A percentile compares a stretch with the other conserved stretches of the same genome.
These are phyloP conservation scores for Drosophila chauvacae DNA, from an alignment of 1,140 invertebrate genomes.

Conservation along the genomic window DNA sequence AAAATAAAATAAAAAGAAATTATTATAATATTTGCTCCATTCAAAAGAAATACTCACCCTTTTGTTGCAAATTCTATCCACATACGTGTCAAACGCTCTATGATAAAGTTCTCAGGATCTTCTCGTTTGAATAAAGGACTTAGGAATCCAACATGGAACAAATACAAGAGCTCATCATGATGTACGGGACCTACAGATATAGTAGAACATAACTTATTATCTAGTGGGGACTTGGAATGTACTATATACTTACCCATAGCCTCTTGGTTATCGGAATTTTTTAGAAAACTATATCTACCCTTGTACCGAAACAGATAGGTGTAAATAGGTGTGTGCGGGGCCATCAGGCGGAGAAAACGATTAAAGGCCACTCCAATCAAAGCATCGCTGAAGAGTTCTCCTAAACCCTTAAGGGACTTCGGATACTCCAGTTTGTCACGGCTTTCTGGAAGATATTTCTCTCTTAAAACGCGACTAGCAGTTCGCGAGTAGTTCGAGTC, in stretches of 20 bases:
- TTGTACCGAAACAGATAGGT: constrained; percentile 86
- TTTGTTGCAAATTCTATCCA: constrained; percentile 85
- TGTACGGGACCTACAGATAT: constrained; percentile 85
- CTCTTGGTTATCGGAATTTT: constrained; percentile 83
- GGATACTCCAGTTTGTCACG: constrained; percentile 36
- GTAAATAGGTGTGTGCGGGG: constrained; percentile 85
- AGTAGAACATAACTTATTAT: neutral
- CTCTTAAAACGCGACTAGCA: constrained; percentile 70
- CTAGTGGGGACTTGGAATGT: too few species aligned
- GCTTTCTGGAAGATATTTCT: constrained; percentile 54
- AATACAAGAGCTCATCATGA: constrained; percentile 87
- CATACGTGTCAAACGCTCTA: constrained; percentile 85
- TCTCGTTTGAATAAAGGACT: constrained; percentile 83
- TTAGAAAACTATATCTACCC: constrained; percentile 86
- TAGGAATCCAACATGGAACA: constrained; percentile 85
- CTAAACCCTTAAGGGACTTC: constrained; percentile 50
- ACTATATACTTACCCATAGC: constrained; percentile 76
- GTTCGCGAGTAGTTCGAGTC: constrained; percentile 83
- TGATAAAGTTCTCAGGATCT: constrained; percentile 85
- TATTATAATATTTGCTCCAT: neutral
- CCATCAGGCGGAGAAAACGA: constrained; percentile 85
- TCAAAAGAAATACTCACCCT: constrained; percentile 72
- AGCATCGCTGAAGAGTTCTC: constrained; percentile 85
- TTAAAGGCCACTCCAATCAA: constrained; percentile 85
- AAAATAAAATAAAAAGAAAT: neutral